These are phyloP conservation scores for Sphaerophoria rueppellii DNA, from an alignment of 2,888 invertebrate species.

Conservation along the genomic window DNA sequence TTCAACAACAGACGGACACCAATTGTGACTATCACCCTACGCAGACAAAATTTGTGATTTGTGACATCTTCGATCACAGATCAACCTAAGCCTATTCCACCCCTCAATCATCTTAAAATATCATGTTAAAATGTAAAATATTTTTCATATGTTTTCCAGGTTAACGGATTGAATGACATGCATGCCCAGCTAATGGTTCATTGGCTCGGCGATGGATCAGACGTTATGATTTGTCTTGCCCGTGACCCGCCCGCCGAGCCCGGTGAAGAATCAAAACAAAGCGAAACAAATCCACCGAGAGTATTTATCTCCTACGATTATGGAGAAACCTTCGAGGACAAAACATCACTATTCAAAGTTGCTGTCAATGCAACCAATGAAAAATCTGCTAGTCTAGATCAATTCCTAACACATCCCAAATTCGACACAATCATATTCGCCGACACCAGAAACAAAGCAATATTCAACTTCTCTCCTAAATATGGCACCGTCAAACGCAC, in stretches of 20 bases:
- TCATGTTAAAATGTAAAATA: too few species aligned
- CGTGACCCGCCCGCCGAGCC: conserved; percentile 85
- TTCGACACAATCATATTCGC: conserved; percentile 92
- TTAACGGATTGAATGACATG: conserved; percentile 90
- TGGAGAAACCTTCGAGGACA: conserved; percentile 90
- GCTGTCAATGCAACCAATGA: conserved; percentile 83
- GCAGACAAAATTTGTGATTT: too few species aligned
- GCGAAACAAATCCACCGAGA: conserved; percentile 86
- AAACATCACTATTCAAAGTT: conserved; percentile 87
- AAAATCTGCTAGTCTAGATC: conserved; percentile 88
- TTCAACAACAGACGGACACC: too few species aligned
- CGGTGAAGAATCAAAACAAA: conserved; percentile 75
- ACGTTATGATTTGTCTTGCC: conserved; percentile 93
- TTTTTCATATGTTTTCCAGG: conserved; percentile 82
- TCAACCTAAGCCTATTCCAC: too few species aligned
- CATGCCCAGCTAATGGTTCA: conserved; percentile 95
- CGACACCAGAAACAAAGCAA: conserved; percentile 89
- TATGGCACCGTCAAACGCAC: conserved; percentile 86
- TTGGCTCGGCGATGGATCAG: conserved; percentile 94
- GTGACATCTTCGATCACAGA: too few species aligned
- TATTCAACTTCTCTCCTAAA: conserved; percentile 90
- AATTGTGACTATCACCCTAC: too few species aligned
- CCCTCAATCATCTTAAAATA: too few species aligned
- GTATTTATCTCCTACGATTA: conserved; percentile 94
- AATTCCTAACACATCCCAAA: conserved; percentile 92